Conservation (phyloP, 2,888 invertebrate species). For the Eupithecia centaureata region DNA sequence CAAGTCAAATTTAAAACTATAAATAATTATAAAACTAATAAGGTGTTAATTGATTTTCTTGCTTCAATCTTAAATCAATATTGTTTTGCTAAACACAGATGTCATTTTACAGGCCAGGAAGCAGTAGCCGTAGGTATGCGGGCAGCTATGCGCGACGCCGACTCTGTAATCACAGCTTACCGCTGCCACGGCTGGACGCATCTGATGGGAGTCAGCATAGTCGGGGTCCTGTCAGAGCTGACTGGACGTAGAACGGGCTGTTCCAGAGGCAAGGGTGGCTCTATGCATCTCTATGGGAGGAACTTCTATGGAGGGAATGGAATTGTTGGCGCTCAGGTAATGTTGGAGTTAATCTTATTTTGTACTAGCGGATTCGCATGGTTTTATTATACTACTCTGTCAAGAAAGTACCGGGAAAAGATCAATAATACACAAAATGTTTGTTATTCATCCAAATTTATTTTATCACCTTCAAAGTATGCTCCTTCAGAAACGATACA, state of each 20-base stretch:
- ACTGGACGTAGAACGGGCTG: slow-evolving; percentile 94
- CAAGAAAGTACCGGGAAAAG: too few relatives aligned
- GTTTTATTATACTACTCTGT: too few relatives aligned
- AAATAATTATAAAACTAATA: too few relatives aligned
- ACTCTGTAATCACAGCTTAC: slow-evolving; percentile 98
- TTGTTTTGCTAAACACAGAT: neutral
- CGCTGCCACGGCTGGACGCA: slow-evolving; percentile 99
- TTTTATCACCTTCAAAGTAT: too few relatives aligned
- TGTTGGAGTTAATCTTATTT: neutral
- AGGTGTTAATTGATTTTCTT: too few relatives aligned
- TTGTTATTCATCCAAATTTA: too few relatives aligned
- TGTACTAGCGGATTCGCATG: too few relatives aligned
- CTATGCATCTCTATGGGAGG: slow-evolving; percentile 98
- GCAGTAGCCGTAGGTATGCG: slow-evolving; percentile 94
- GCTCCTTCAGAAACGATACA: too few relatives aligned
- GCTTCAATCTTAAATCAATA: too few relatives aligned
- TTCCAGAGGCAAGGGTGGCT: slow-evolving; percentile 98
- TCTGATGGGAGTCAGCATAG: slow-evolving; percentile 92
- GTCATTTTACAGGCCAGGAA: slow-evolving; percentile 68
- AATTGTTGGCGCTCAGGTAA: slow-evolving; percentile 99
- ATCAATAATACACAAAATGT: too few relatives aligned
- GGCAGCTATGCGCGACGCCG: slow-evolving; percentile 90
- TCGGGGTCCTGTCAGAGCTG: slow-evolving; percentile 94
- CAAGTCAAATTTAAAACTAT: too few relatives aligned
- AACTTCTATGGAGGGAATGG: slow-evolving; percentile 99